Evolutionary conservation across 2,888 invertebrate species (phyloP), one percentile per base, ranked within the genome.

Genomic region (Drosophila stalkeri): DNA sequence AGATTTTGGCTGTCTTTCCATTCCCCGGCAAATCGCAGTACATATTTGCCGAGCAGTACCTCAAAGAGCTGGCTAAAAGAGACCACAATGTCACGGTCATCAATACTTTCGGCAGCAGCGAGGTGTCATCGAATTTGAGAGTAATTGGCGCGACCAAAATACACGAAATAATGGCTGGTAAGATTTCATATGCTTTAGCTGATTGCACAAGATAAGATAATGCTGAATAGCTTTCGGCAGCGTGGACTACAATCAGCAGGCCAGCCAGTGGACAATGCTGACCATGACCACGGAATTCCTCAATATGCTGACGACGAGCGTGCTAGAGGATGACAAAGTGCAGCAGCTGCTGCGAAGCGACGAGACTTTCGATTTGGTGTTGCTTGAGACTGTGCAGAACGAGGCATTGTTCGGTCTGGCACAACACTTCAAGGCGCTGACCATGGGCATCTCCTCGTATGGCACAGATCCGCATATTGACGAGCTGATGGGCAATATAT

Each of bases 1-100:
- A 77, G 20, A 84, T 90, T 6, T 66, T 90, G 51, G 91, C 89
- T 0, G 68, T 90, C 6, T 91, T 90, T 73, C 84, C 91, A 5
- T 91, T 90, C 56, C 80, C 91, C 1, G 90, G 91, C 7, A 84
- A 78, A 23, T 91, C 91, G 1, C 90, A 90, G 41, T 92, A 92
- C 56, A 91, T 92, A 52, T 82, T 92, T 16, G 92, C 87, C 0
- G 80, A 89, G 54, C 75, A 91, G 2, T 77, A 92, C 44, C 79
- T 93, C n/a, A 90, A 89, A 37, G 91, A 84, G 18, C 74, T 93
- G 37, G 90, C 92, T 0, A 71, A 74, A 23, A 76, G 89, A 4
- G 93, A 92, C 6, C 93, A 93, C 75, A 86, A 93, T 56, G 89
- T 93, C 0, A 93, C 92, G 3, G 88, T 92, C 0, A 90, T 92